Evolutionary conservation across 1,140 invertebrate genomes (phyloP), one percentile per base, ranked within the genome.

Genomic region (Megalonaias nervosa): DNA sequence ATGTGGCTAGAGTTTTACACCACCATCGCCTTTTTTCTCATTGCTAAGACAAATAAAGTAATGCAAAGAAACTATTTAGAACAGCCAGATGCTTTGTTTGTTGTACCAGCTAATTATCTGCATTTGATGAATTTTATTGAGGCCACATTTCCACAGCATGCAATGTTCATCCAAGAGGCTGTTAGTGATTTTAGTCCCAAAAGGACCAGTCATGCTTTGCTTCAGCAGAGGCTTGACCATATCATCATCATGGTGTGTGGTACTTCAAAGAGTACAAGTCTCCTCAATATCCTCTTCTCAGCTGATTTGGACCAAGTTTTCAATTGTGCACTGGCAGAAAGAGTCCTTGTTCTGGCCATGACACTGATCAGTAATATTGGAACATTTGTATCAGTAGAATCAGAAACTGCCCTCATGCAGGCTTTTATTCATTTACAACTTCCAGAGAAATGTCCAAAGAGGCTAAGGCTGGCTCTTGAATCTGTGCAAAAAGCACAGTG

Each of bases 1-100:
- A 79, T 86, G 68, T 86, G 86, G 84, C 62, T 83, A 58, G 86
- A 87, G 61, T 82, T 83, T 59, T 86, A 75, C 56, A 72, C 74
- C 16, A 80, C 79, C 1, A 23, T 85, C 16, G 81, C 78, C 9
- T 77, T 83, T 26, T 78, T 71, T 19, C 55, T 86, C 2, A 71
- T 74, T 61, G 81, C 81, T 14, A 86, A 84, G 71, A 48, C 81
- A 16, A 78, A 79, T 26, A 48, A 59, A 23, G 59, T 60, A 26
- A 76, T 26, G 26, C 26, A 26, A 26, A 26, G 26, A 26, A 26
- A 26, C 26, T 26, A 26, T 26, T 26, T 26, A 26, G 26, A 38
- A 31, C 67, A 70, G 17, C 19, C 67, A 26, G 67, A 71, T 73
- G 71, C 79, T n/a, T 75, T 77, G 3, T 83, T 83, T 64, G 26